phyloP scores from a whole-genome alignment of 2,797 vertebrate genomes.

The Sebastes iracundus region DNA sequence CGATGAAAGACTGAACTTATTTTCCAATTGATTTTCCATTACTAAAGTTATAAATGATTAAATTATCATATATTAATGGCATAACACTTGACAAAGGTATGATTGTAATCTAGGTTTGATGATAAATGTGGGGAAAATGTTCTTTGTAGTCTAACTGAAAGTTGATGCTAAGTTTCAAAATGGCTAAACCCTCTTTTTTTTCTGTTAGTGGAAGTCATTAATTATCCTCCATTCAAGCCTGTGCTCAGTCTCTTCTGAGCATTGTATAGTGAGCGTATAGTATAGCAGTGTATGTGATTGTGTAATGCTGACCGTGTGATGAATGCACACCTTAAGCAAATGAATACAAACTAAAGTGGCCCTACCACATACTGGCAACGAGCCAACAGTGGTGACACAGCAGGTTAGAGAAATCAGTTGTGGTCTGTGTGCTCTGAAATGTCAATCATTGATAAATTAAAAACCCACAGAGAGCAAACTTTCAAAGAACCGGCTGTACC shows the following conservation, averaged over 20 bases:
- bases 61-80: not conserved
- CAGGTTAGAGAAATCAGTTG: conserved; percentile 56
- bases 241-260: not conserved
- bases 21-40: not conserved
- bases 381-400: conserved; percentile 79
- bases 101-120: not conserved
- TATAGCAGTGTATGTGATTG: conserved; percentile 25
- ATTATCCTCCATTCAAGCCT: conserved; percentile 42
- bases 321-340: conserved; percentile 77
- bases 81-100: not conserved
- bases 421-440: conserved; percentile 42
- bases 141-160: not conserved
- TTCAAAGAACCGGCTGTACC: conserved; percentile 1
- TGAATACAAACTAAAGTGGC: conserved; percentile 48
- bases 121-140: not conserved
- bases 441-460: conserved; percentile 80
- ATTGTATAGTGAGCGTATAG: not conserved
- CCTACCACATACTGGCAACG: conserved; percentile 37
- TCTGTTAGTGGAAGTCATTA: conserved; percentile 45
- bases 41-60: not conserved
- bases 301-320: conserved; percentile 46
- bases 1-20: not conserved
- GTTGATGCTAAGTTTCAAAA: conserved; percentile 21
- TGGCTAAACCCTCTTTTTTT: conserved; percentile 2
- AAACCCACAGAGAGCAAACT: conserved; percentile 35